A percentile compares a stretch with the other conserved stretches of the same genome.
Conservation (phyloP, 2,888 invertebrate species). For the Lordiphosa andalusiaca region DNA sequence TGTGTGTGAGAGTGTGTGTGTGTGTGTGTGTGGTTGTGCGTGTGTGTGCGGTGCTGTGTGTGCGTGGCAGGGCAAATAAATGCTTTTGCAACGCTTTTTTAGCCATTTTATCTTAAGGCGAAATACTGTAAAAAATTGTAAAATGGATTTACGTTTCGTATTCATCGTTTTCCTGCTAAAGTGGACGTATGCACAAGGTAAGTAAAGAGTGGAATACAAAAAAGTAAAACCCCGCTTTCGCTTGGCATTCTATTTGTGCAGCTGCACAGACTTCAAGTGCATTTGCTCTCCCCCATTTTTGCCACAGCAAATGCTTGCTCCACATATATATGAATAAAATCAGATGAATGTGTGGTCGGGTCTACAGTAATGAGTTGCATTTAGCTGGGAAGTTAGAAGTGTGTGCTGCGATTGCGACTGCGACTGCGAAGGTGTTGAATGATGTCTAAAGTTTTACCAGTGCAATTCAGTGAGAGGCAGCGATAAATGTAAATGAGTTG, state of each 20-base stretch:
- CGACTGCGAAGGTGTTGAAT: conserved; percentile 39
- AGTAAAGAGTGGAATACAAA: conserved; percentile 36
- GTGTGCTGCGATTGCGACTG: conserved; percentile 16
- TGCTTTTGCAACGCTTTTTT: conserved; percentile 70
- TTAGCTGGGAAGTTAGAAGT: conserved; percentile 53
- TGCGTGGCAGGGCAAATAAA: conserved; percentile 62
- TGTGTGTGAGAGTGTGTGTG: conserved; percentile 17
- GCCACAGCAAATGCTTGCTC: conserved; percentile 61
- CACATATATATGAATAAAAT: conserved; percentile 15
- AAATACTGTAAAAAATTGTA: conserved; percentile 69
- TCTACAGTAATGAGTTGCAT: conserved; percentile 63
- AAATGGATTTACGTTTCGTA: conserved; percentile 78
- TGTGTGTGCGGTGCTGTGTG: conserved; percentile 17
- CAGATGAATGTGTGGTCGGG: conserved; percentile 36
- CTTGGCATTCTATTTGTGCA: conserved; percentile 56
- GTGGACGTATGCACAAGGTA: conserved; percentile 78
- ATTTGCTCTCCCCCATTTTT: conserved; percentile 30
- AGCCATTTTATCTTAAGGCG: conserved; percentile 69
- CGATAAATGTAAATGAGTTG: not conserved
- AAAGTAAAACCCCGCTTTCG: conserved; percentile 21
- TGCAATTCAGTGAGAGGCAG: not conserved
- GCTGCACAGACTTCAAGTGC: conserved; percentile 51
- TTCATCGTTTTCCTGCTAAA: conserved; percentile 77
- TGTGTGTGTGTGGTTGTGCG: conserved; percentile 19
- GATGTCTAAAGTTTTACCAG: conserved; percentile 14